Evolutionary conservation across 92 coral and sea anemone species (phyloP).

Genomic region (Phenganax stokvisi): DNA sequence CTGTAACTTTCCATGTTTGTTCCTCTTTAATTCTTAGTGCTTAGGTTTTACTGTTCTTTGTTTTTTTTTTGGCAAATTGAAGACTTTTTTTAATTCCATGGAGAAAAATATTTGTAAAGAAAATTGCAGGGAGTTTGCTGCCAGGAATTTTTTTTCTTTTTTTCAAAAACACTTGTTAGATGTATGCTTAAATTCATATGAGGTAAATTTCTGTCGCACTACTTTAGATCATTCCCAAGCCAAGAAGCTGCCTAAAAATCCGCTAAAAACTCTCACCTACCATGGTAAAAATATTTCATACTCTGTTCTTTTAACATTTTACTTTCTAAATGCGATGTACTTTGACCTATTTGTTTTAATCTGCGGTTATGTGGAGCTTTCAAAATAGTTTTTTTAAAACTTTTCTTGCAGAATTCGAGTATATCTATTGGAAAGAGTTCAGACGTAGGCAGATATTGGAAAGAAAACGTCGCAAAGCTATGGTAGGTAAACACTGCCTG

Average conservation of each 20-base stretch:
- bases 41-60: no score
- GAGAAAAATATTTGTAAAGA: no score
- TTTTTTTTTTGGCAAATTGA: no score
- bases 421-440: slow-evolving; percentile 85
- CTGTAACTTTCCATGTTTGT: no score
- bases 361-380: no score
- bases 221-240: slow-evolving; percentile 81
- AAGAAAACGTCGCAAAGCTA: slow-evolving; percentile 58
- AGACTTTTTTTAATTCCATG: no score
- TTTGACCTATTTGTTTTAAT: neutral
- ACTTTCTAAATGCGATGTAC: neutral
- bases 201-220: neutral
- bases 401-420: slow-evolving; percentile 71
- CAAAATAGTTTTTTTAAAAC: neutral
- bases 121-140: no score
- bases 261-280: slow-evolving; percentile 67
- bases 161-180: no score
- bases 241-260: slow-evolving; percentile 73
- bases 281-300: slow-evolving; percentile 50
- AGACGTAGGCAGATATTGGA: slow-evolving; percentile 75
- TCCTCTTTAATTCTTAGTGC: no score
- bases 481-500: slow-evolving; percentile 39
- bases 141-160: no score
- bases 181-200: neutral
- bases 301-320: no score